phyloP scores from a whole-genome alignment of 2,797 vertebrate species.

The Threskiornis aethiopicus region DNA sequence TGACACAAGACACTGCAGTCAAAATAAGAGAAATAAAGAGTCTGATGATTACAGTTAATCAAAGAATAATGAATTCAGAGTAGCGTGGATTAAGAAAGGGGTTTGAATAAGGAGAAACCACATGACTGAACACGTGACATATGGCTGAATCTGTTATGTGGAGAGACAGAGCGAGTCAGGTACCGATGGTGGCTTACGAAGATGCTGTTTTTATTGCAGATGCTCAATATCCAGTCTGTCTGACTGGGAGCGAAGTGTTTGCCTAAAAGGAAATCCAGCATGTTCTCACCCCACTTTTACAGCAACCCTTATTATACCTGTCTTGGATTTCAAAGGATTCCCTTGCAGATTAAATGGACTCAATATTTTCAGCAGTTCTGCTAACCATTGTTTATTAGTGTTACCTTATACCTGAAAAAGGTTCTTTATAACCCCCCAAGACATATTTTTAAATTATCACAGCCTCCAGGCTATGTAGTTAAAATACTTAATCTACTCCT shows the following conservation, averaged over 20 bases:
- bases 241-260: neutral
- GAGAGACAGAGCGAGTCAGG: neutral
- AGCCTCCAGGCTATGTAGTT: neutral
- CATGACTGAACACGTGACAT: accelerated
- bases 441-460: neutral
- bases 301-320: neutral
- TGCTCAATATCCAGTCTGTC: neutral
- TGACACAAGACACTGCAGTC: neutral
- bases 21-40: neutral
- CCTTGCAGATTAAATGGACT: neutral
- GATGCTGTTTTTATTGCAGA: neutral
- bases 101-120: neutral
- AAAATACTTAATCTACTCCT: neutral
- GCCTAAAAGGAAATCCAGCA: neutral
- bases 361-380: neutral
- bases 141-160: neutral
- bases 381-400: neutral
- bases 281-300: neutral
- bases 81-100: neutral
- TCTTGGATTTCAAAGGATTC: neutral
- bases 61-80: neutral
- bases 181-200: neutral
- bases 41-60: neutral
- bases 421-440: neutral
- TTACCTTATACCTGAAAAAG: neutral